A percentile compares a stretch with the other conserved stretches of the same genome.
phyloP scores from a whole-genome alignment of 2,797 vertebrate genomes.

The Geranospiza caerulescens region DNA sequence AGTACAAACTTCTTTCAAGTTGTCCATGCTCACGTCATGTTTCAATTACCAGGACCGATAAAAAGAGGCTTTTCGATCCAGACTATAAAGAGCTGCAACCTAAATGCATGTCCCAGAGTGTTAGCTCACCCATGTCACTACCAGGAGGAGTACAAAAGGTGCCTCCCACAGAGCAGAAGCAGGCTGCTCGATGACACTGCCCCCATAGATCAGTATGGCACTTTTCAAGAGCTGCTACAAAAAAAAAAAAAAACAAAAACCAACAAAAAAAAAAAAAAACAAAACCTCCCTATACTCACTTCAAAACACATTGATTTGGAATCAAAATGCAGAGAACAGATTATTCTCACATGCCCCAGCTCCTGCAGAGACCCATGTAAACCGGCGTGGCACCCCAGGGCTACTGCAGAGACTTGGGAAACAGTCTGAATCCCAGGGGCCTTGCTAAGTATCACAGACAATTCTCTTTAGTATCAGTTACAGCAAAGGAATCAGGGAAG shows the following conservation, averaged over 20 bases:
- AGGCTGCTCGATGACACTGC: not conserved
- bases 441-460: not conserved
- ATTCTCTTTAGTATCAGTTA: not conserved
- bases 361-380: not conserved
- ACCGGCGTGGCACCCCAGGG: rapidly evolving
- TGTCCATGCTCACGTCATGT: not conserved
- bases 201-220: rapidly evolving
- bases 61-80: not conserved
- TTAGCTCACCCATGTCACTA: not conserved
- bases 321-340: not conserved
- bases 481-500: not conserved
- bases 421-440: not conserved
- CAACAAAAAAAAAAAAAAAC: no score
- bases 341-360: not conserved
- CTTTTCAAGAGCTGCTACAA: not conserved
- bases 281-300: not conserved
- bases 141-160: not conserved
- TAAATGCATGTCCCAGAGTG: not conserved
- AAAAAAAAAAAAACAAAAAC: not conserved
- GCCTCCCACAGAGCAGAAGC: not conserved
- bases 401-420: not conserved
- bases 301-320: not conserved
- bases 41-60: not conserved
- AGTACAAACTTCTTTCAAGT: not conserved
- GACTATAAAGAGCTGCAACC: not conserved